Base-by-base conservation (phyloP, 2,888 invertebrate species). In the Gymnosoma rotundatum region DNA sequence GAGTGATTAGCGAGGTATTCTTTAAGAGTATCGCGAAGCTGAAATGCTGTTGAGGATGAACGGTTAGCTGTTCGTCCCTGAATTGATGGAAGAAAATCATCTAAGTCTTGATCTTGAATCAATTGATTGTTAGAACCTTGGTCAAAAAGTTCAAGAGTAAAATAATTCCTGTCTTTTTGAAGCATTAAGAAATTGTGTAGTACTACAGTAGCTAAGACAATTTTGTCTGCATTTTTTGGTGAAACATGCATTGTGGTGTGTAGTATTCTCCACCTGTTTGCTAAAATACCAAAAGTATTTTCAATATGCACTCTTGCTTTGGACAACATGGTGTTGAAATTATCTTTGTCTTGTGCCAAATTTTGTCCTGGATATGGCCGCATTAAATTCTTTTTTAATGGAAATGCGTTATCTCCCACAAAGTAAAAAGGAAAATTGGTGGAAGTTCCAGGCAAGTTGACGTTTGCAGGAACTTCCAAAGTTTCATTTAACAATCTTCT, bases 81-180 rank as follows among this genome's bases (percentile, higher is more conserved):
- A 20, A 20, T 16, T 52, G 52, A 52, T 10, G 86, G 38, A 38
- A 38, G 38, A 38, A 38, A 38, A 38, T 38, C 38, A 38, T 38
- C 38, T 10, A 38, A 38, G 38, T 38, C 38, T 38, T 38, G 38
- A 38, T 38, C 38, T 38, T 38, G 38, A 38, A 38, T 9, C 38
- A 38, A 38, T 38, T 38, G 38, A 38, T 38, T 38, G 38, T 38
- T 38, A 38, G 38, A 38, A 38, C 38, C 38, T 38, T 38, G 38
- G 38, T 38, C 38, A 38, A 38, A 38, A 38, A 38, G 38, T 38
- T 38, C 38, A 38, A 38, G 38, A 38, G 38, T 38, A 38, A 38
- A 38, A 38, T 38, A 38, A 38, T 38, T 38, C 38, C 38, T 38
- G 38, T 38, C 7, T 38, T 38, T 38, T 38, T 38, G 38, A 38